These are phyloP conservation scores for Helicoverpa assulta DNA, from an alignment of 2,888 invertebrate genomes.

Conservation along the genomic window DNA sequence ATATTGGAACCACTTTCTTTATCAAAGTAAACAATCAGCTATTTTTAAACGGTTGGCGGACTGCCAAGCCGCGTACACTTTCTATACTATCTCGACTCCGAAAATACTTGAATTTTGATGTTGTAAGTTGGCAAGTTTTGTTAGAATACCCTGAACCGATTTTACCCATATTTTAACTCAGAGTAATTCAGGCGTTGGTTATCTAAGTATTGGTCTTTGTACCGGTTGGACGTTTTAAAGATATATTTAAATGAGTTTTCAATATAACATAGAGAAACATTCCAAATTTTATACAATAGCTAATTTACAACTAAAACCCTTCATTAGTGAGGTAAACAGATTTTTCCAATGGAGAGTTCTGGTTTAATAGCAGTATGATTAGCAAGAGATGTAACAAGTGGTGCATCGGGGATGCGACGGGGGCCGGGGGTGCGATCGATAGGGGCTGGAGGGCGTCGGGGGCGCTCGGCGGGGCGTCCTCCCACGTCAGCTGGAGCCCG, in stretches of 20 bases:
- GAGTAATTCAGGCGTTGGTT: background rate
- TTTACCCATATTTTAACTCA: background rate
- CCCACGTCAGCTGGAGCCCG: constrained; percentile 75
- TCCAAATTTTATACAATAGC: background rate
- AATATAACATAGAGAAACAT: constrained; percentile 3
- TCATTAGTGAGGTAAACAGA: constrained; percentile 6
- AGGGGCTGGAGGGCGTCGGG: constrained; percentile 63
- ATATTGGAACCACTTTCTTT: constrained; percentile 69
- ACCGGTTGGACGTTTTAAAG: background rate
- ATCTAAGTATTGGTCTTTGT: background rate
- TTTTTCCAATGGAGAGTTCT: constrained; percentile 16
- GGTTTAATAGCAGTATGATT: constrained; percentile 38
- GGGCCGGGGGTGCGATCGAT: constrained; percentile 70
- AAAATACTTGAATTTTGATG: constrained; percentile 47
- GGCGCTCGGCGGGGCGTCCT: constrained; percentile 58
- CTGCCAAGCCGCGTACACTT: constrained; percentile 59
- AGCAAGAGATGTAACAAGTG: constrained; percentile 83
- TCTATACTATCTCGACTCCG: constrained; percentile 52
- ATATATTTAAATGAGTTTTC: too few species aligned
- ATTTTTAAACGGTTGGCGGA: constrained; percentile 63
- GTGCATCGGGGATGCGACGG: constrained; percentile 78
- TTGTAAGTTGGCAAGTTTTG: constrained; percentile 34
- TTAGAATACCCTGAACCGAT: constrained; percentile 22
- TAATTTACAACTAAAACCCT: constrained; percentile 6
- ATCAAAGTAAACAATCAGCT: constrained; percentile 67